Conservation (phyloP, 2,888 invertebrate genomes). For the Poecilus cupreus region DNA sequence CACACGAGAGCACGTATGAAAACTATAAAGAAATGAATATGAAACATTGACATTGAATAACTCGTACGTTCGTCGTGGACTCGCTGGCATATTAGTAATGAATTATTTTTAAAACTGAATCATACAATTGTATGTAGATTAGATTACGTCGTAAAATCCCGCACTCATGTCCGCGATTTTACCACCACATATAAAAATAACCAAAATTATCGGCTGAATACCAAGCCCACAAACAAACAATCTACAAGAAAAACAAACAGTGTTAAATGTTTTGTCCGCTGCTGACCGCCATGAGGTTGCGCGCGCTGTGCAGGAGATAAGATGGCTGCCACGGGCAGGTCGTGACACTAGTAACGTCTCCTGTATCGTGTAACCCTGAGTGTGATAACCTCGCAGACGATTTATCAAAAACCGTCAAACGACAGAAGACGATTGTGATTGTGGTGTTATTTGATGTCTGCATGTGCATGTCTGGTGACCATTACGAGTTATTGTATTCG, state of each 20-base stretch:
- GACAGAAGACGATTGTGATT: constrained; percentile 9
- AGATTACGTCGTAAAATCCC: neutral
- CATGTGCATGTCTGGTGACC: neutral
- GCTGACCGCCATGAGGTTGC: neutral
- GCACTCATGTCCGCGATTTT: neutral
- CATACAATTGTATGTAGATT: constrained; percentile 27
- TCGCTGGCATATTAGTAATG: neutral
- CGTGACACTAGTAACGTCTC: constrained; percentile 36
- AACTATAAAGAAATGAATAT: neutral
- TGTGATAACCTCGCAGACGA: constrained; percentile 19
- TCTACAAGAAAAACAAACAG: neutral
- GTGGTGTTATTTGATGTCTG: constrained; percentile 5
- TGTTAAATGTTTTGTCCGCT: constrained; percentile 7
- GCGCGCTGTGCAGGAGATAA: neutral
- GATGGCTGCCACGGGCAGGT: neutral
- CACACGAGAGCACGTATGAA: neutral
- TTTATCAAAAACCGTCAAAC: constrained; percentile 39
- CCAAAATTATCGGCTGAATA: neutral
- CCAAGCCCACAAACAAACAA: constrained; percentile 7
- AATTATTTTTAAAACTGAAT: constrained; percentile 33
- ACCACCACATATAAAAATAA: constrained; percentile 13
- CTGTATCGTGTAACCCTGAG: constrained; percentile 12
- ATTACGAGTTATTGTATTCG: neutral
- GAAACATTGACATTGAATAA: neutral
- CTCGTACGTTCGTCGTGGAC: neutral